Evolutionary conservation across 1,140 invertebrate genomes (phyloP), one percentile per base, ranked within the genome.

Genomic region (Tetramorium simillimum): DNA sequence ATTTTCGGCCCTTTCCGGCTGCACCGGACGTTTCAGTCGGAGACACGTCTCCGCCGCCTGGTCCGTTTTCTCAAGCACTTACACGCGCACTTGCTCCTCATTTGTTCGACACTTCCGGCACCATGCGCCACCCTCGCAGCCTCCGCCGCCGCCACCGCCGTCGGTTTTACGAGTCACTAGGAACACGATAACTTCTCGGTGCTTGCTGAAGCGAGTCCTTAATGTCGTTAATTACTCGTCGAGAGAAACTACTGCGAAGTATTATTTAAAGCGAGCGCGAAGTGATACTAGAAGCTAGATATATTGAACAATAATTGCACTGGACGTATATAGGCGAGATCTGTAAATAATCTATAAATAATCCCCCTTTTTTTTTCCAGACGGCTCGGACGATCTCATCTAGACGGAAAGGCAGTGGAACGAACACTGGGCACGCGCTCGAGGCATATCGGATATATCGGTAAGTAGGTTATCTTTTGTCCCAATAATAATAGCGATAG

Each of bases 381-480:
- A 46, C 62, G 62, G n/a, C 9, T 69, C 16, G 33, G 43, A 69
- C 62, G 80, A 60, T 46, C 53, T 73, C 69, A 43, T 73, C 40
- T 60, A 84, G 67, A 84, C 69, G 69, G 51, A 82, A 82, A 82
- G 67, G 70, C 69, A 73, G 80, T 82, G 53, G 4, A 21, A 81
- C 63, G 33, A 37, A 21, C 49, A 46, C 37, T 60, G 73, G 58
- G 18, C 76, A 65, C 60, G 58, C 21, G 56, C 56, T 65, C 69
- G 18, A 37, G 40, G 5, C 18, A 9, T 33, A 14, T n/a, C 60
- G 24, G 40, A n/a, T 43, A 51, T 62, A 58, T 60, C 77, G 73
- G 80, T 84, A 92, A 92, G 87, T 91, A 73, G 88, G 86, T 92
- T 92, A 92, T 88, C 89, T 88, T 92, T 93, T 91, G 90, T 92